These are phyloP conservation scores for Julus scandinavius DNA, from an alignment of 2,888 invertebrate species.

Conservation along the genomic window DNA sequence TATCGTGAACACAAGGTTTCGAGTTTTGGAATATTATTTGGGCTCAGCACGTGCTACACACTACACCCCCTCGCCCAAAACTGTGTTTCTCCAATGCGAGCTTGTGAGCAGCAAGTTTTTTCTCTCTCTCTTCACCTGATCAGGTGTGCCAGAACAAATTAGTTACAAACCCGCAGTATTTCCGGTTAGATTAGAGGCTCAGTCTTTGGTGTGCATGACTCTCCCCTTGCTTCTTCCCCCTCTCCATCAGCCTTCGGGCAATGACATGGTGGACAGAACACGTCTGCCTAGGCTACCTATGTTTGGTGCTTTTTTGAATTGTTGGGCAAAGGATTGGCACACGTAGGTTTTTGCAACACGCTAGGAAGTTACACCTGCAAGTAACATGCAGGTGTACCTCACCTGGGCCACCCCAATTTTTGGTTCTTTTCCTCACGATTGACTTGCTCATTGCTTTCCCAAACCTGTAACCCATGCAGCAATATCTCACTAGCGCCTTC, in stretches of 20 bases:
- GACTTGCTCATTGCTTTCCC: neutral
- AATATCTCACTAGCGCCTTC: slow-evolving; percentile 21
- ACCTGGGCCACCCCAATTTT: slow-evolving; percentile 12
- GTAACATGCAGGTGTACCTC: neutral
- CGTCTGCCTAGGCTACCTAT: neutral
- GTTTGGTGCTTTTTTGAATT: neutral
- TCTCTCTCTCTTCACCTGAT: neutral
- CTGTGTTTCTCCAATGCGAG: neutral
- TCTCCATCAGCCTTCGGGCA: slow-evolving; percentile 8
- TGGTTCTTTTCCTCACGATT: neutral
- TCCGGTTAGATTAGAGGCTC: slow-evolving; percentile 27
- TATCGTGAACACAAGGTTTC: neutral
- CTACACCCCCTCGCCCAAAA: neutral
- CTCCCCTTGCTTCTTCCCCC: neutral
- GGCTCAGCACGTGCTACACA: neutral
- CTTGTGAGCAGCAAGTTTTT: neutral
- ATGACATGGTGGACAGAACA: slow-evolving; percentile 27
- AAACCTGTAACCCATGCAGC: neutral
- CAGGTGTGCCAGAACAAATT: slow-evolving; percentile 39
- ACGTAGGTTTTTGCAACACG: neutral
- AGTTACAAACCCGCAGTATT: slow-evolving; percentile 34
- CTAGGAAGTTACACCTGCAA: slow-evolving; percentile 33
- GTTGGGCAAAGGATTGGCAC: slow-evolving; percentile 11
- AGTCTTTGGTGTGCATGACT: slow-evolving; percentile 27
- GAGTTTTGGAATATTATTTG: slow-evolving; percentile 10